A percentile compares a stretch with the other conserved stretches of the same genome.
Conservation (phyloP, 92 coral and sea anemone genomes). For the Diadumene lineata region DNA sequence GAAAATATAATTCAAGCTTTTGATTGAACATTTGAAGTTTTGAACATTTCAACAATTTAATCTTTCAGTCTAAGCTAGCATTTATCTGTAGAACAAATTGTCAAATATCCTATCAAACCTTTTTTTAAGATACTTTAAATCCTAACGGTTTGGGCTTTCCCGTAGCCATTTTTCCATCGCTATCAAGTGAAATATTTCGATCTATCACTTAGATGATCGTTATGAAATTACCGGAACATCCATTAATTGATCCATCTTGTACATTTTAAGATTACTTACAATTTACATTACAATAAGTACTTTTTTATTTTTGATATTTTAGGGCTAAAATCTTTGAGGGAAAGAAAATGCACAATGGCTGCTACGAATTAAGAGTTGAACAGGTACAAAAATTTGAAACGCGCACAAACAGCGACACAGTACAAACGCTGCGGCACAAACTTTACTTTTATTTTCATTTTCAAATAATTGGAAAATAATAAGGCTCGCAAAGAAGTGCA, state of each 20-base stretch:
- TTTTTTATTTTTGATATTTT: constrained; percentile 19
- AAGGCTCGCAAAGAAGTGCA: neutral
- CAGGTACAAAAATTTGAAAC: constrained; percentile 84
- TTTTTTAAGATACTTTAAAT: neutral
- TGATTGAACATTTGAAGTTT: neutral
- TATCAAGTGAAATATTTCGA: neutral
- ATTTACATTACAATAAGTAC: neutral
- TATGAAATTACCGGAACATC: neutral
- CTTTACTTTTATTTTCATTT: neutral
- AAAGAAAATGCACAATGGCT: constrained; percentile 68
- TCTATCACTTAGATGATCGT: neutral
- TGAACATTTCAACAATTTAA: neutral
- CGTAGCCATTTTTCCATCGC: neutral
- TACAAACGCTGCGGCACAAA: neutral
- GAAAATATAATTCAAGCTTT: too few species aligned
- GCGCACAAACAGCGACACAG: too few species aligned
- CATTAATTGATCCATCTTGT: neutral
- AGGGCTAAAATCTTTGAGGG: constrained; percentile 91
- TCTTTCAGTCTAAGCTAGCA: neutral
- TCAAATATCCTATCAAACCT: neutral
- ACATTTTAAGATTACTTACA: neutral
- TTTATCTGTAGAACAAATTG: neutral
- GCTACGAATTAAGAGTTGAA: constrained; percentile 82
- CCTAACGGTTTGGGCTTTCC: neutral
- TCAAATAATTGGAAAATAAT: neutral